Conservation (phyloP, 2,797 vertebrate species). For the Coregonus ussuriensis region DNA sequence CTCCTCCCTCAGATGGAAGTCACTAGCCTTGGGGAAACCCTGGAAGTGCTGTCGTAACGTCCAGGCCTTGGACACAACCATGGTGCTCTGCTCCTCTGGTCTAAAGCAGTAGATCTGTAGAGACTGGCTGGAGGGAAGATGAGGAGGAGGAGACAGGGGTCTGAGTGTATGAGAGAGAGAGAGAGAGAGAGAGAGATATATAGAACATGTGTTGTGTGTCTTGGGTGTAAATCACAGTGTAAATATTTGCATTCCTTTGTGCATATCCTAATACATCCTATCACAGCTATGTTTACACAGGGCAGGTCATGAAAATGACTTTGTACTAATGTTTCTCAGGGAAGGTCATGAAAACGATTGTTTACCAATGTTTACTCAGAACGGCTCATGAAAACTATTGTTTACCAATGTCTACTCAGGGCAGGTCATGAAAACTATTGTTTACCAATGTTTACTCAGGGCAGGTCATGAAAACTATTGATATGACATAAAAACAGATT, state of each 20-base stretch:
- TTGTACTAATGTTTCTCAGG: no score
- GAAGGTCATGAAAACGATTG: no score
- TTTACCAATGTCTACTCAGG: no score
- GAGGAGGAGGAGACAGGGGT: neutral
- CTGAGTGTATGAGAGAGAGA: neutral
- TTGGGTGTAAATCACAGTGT: no score
- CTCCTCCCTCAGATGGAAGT: slow-evolving; percentile 71
- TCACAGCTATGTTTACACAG: neutral
- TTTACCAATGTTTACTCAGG: no score
- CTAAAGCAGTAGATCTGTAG: neutral
- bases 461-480: no score
- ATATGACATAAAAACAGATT: no score
- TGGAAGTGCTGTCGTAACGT: slow-evolving; percentile 74
- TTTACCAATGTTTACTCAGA: no score
- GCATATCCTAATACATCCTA: neutral
- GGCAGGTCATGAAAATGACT: no score
- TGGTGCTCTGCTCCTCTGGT: slow-evolving; percentile 42
- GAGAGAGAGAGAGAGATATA: neutral
- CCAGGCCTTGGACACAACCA: slow-evolving; percentile 72
- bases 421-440: no score
- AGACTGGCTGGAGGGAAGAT: neutral
- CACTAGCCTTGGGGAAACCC: slow-evolving; percentile 59
- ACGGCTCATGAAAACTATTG: no score
- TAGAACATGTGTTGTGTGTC: neutral
- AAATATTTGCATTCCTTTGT: neutral